Conservation (phyloP, 2,797 vertebrate genomes). For the Peromyscus nudipes region DNA sequence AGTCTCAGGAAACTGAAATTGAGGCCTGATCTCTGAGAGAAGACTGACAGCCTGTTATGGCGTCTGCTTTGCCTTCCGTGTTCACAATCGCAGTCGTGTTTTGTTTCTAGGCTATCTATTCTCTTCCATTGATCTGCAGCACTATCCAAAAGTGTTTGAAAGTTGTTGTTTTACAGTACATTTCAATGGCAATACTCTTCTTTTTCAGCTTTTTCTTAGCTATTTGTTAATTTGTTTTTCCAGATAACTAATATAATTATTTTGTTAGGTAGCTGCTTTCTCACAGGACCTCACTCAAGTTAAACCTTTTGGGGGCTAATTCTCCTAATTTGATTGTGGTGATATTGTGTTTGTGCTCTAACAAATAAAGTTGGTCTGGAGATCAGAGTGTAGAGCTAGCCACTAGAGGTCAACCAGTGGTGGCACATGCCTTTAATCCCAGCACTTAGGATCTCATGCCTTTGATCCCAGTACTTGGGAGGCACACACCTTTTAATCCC, state of each 20-base stretch:
- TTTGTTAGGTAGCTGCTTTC: conserved; percentile 3
- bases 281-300: background rate
- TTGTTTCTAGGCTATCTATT: background rate
- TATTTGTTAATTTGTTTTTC: conserved; percentile 5
- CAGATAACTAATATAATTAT: conserved; percentile 27
- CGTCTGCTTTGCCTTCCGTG: too few relatives aligned
- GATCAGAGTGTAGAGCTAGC: too few relatives aligned
- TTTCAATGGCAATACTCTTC: conserved; percentile 17
- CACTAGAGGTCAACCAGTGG: too few relatives aligned
- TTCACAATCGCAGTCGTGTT: background rate
- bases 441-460: too few relatives aligned
- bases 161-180: background rate
- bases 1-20: too few relatives aligned
- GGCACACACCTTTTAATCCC: too few relatives aligned
- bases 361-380: too few relatives aligned
- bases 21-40: too few relatives aligned
- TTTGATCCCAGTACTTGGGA: too few relatives aligned
- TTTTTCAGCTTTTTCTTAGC: conserved; percentile 9
- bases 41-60: too few relatives aligned
- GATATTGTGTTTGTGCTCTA: too few relatives aligned
- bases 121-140: background rate
- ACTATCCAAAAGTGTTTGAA: background rate
- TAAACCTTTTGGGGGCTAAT: background rate
- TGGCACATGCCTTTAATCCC: too few relatives aligned
- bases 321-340: background rate